Percentiles rank a stretch among this genome's conserved stretches.
phyloP scores from a whole-genome alignment of 2,113 vertebrate genomes.

The Madoqua kirkii region DNA sequence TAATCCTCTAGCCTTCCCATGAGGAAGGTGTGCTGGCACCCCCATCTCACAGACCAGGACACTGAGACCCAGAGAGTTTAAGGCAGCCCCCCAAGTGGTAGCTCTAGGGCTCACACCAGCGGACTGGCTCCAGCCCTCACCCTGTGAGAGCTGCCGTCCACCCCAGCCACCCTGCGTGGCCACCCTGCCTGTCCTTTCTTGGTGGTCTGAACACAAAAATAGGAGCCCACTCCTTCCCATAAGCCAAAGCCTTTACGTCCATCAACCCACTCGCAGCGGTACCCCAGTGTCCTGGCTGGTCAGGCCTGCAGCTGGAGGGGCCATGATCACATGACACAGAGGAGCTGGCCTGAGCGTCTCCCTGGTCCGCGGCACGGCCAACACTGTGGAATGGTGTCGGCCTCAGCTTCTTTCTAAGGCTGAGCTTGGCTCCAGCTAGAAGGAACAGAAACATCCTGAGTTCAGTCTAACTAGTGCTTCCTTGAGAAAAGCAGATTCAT shows the following conservation, averaged over 20 bases:
- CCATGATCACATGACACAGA: neutral
- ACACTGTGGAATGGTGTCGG: neutral
- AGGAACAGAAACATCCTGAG: neutral
- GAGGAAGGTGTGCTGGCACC: neutral
- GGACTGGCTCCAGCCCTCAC: neutral
- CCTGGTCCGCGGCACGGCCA: accelerated
- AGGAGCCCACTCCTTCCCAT: neutral
- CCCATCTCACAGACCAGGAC: neutral
- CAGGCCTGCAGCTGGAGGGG: neutral
- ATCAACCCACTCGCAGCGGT: accelerated
- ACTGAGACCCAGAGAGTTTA: neutral
- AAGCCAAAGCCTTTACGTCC: neutral
- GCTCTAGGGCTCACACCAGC: neutral
- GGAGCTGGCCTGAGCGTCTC: neutral
- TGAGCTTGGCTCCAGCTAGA: neutral
- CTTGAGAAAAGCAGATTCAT: neutral
- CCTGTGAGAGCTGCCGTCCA: neutral
- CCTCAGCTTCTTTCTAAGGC: neutral
- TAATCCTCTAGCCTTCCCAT: neutral
- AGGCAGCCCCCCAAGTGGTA: neutral
- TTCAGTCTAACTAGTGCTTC: neutral
- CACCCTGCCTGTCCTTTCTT: neutral
- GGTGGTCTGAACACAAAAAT: neutral
- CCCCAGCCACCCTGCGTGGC: neutral
- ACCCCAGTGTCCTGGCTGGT: neutral